Base-by-base conservation (phyloP, 92 coral and sea anemone species). In the Muricea muricata region DNA sequence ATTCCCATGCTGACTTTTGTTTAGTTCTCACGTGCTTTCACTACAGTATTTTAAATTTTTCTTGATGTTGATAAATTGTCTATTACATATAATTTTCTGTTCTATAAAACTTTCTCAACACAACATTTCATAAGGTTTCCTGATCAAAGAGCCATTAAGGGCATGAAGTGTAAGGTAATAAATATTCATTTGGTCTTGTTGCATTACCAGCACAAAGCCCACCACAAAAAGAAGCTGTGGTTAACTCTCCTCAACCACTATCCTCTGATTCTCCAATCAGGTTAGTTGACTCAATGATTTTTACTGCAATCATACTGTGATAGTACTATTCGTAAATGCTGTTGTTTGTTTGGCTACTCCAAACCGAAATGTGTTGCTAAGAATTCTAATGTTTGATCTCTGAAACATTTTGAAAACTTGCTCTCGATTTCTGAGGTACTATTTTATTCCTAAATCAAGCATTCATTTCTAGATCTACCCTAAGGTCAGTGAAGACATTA, bases 201-300 rank as follows among this genome's bases (percentile, higher is more conserved):
- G 34, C 55, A 56, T 71, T 75, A 33, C 46, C 63, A 84, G 74
- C 83, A 40, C 88, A 84, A 84, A 78, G 71, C 50, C 80, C 81
- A 52, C 75, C 88, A 75, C 88, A 42, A 67, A 74, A 74, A 46
- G 54, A 55, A 73, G 86, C 63, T 45, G 84, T 47, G 50, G 18
- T 18, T 41, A 73, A 15, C 23, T 75, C 83, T 56, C 55, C 70
- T 26, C 52, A 78, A 37, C 71, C 18, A 58, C 9, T 40, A 78
- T 56, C 83, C 4, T 2, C 83, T 17, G 83, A 32, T 58, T 78
- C 83, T 56, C 70, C 83, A 56, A 40, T 58, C 28, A 78, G 72
- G 83, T 78, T 52, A 73, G 24, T 15, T 24, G 10, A 55, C 52
- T n/a, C 15, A 18, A 37, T 17, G 50, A 37, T 8, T 65, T n/a